Evolutionary conservation across 1,140 invertebrate genomes (phyloP), one percentile per base, ranked within the genome.

Genomic region (Drosophila sp.): DNA sequence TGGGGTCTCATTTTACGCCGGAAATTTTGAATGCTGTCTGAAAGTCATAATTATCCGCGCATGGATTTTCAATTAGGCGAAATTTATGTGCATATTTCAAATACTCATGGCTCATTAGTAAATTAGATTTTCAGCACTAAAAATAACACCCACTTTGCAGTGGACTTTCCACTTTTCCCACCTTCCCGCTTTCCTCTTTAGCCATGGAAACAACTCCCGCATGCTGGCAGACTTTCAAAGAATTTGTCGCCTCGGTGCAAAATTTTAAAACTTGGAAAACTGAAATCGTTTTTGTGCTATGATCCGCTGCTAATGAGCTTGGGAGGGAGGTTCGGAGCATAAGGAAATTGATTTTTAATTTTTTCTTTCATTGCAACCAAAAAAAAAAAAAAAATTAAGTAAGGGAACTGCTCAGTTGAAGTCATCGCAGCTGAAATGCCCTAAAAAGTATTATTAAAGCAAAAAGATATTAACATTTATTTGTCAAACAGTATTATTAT

Each of bases 51-150:
- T 83, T 83, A 79, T 83, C 65, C 80, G 80, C 72, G 72, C 76
- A 84, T 83, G 80, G 80, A 76, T 84, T 83, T 83, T 84, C 80
- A 83, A 83, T 83, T 83, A 84, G 72, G 72, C 80, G 76, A 76
- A 84, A 83, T 83, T 83, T 84, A 83, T 83, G 80, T 72, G 76
- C 66, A 76, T 83, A 83, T 83, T 75, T 63, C 61, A 61, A 78
- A 82, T 82, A 65, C 79, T 71, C 75, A 82, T 50, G 80, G 76
- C 80, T 84, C 80, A 84, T 83, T 84, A 83, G 80, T 83, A 83
- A 83, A 83, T 83, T 83, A 79, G 63, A 83, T 83, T 79, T 84
- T 64, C 59, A 62, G 64, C 16, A 67, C 80, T 84, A 79, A 83
- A 83, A 84, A 83, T 83, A 84, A 45, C 59, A 38, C 51, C 51